Evolutionary conservation across 2,113 vertebrate species (phyloP).

Genomic region (Patagioenas fasciata): DNA sequence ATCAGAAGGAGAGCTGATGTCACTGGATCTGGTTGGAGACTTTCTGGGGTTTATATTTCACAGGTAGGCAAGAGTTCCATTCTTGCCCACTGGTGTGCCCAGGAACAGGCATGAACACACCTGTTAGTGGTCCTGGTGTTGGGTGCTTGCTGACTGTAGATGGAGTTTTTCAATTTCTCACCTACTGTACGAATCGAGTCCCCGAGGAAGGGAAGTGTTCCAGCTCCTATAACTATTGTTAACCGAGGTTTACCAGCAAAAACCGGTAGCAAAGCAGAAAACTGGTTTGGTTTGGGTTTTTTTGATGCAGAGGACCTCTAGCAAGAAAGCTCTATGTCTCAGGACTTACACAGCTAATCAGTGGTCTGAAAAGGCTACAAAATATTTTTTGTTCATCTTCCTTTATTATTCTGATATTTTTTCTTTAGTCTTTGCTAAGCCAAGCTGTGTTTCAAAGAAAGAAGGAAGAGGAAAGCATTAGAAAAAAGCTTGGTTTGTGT

Average conservation of each 20-base stretch:
- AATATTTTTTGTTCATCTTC: not conserved
- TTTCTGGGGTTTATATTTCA: not conserved
- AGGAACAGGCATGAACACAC: not conserved
- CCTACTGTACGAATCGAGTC: not conserved
- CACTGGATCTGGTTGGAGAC: not conserved
- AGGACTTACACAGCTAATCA: not conserved
- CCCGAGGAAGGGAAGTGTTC: not conserved
- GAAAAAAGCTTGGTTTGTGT: not conserved
- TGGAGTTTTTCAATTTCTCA: not conserved
- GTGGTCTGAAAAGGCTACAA: not conserved
- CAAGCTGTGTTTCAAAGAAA: not conserved
- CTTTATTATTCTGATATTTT: not conserved
- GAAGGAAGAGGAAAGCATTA: not conserved
- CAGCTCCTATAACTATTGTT: not conserved
- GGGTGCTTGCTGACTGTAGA: not conserved
- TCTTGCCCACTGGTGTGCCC: not conserved
- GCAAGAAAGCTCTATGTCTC: not conserved
- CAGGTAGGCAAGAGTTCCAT: not conserved
- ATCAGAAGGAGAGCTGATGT: not conserved
- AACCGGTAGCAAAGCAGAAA: not conserved
- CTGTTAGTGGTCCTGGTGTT: fast-evolving
- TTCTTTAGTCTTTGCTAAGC: not conserved
- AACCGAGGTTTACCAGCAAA: not conserved
- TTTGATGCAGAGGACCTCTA: not conserved
- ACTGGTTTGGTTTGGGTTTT: not conserved